These are phyloP conservation scores for Silurus glanis DNA, from an alignment of 2,113 vertebrate species.

Conservation along the genomic window DNA sequence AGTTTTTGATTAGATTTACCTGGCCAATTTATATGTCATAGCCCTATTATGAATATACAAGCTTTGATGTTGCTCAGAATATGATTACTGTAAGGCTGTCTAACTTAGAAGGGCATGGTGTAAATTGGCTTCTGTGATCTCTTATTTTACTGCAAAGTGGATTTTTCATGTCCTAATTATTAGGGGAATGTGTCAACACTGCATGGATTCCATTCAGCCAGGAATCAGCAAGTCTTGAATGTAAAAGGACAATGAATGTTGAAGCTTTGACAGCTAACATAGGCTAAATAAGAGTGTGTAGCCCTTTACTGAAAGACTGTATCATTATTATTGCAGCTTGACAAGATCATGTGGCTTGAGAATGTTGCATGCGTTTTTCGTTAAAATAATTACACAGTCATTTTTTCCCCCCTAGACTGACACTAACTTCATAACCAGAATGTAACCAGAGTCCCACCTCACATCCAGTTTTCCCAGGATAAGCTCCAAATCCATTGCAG, in stretches of 20 bases:
- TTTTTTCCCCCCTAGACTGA: neutral
- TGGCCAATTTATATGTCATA: neutral
- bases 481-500: neutral
- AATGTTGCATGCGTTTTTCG: neutral
- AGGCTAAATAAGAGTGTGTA: neutral
- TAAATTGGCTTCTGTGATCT: constrained; percentile 40
- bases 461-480: neutral
- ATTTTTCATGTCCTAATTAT: constrained; percentile 34
- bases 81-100: neutral
- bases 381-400: neutral
- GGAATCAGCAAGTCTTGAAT: neutral
- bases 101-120: constrained; percentile 8
- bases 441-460: neutral
- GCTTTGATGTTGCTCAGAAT: constrained; percentile 9
- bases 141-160: constrained; percentile 23
- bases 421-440: neutral
- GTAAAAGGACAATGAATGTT: neutral
- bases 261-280: constrained; percentile 1
- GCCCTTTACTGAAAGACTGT: neutral
- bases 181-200: neutral
- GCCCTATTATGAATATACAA: neutral
- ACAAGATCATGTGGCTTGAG: neutral
- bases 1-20: neutral
- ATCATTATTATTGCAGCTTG: neutral
- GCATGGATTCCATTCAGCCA: neutral